phyloP scores from a whole-genome alignment of 2,797 vertebrate genomes.

The Urophycis tenuis region DNA sequence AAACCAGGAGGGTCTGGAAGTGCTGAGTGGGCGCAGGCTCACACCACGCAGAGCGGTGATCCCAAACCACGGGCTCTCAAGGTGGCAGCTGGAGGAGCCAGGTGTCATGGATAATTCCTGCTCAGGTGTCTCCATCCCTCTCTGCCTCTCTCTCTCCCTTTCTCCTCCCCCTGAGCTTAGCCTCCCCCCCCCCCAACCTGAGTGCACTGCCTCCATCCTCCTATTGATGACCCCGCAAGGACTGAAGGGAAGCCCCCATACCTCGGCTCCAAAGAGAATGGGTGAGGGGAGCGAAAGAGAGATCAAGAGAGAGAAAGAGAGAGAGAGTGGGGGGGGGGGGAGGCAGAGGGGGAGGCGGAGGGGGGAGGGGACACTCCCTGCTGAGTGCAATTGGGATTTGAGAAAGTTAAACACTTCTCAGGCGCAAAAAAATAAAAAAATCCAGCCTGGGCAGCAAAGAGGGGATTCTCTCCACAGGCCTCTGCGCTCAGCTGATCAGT shows the following conservation, averaged over 20 bases:
- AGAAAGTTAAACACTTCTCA: conserved; percentile 74
- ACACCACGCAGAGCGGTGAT: conserved; percentile 58
- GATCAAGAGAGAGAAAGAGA: conserved; percentile 20
- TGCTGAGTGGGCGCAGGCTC: conserved; percentile 57
- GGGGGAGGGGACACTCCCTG: conserved; percentile 59
- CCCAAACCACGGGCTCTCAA: conserved; percentile 64
- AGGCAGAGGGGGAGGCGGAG: conserved; percentile 19
- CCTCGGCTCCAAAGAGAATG: conserved; percentile 54
- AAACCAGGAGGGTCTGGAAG: conserved; percentile 54
- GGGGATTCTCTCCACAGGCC: conserved; percentile 69
- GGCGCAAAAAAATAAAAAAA: conserved; percentile 72
- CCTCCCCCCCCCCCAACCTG: conserved; percentile 65
- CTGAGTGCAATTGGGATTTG: conserved; percentile 76
- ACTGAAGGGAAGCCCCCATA: no score
- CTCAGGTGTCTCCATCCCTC: conserved; percentile 61
- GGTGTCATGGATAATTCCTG: conserved; percentile 70
- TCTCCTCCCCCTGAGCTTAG: conserved; percentile 58
- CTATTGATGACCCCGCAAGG: conserved; percentile 65
- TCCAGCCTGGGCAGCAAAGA: conserved; percentile 74
- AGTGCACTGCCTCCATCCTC: conserved; percentile 55
- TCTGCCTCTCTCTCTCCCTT: conserved; percentile 50
- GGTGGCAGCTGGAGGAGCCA: conserved; percentile 63
- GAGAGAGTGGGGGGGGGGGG: not conserved
- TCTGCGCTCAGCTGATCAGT: conserved; percentile 61
- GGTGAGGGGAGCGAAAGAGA: not conserved